Percentiles rank a stretch among this genome's conserved stretches.
These are phyloP conservation scores for Chelonus formosanus DNA, from an alignment of 2,888 invertebrate species.

Conservation along the genomic window DNA sequence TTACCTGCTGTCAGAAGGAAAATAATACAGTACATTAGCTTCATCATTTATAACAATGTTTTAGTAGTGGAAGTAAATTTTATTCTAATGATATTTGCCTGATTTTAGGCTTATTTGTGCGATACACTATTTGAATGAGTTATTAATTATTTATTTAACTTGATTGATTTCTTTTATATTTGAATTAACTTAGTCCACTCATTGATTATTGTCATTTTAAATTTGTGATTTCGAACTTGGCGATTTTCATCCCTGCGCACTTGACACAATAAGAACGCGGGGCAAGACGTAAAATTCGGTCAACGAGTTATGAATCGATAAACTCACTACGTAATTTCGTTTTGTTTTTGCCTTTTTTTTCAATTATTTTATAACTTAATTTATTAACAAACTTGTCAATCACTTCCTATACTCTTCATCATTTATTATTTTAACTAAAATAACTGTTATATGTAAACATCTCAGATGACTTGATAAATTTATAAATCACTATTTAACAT, in stretches of 20 bases:
- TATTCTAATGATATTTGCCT: background rate
- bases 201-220: background rate
- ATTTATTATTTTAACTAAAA: no score
- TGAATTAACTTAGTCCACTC: no score
- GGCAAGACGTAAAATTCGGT: conserved; percentile 26
- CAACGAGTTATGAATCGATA: conserved; percentile 28
- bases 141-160: no score
- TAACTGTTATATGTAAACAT: no score
- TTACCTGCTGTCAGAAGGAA: conserved; percentile 17
- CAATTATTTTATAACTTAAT: background rate
- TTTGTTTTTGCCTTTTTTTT: background rate
- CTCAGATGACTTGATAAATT: no score
- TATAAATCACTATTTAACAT: no score
- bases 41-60: conserved; percentile 7
- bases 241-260: conserved; percentile 30
- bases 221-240: background rate
- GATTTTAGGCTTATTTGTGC: no score
- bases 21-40: conserved; percentile 8
- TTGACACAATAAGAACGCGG: conserved; percentile 11
- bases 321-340: conserved; percentile 8
- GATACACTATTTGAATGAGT: background rate
- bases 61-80: no score
- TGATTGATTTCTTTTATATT: no score
- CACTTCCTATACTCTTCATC: no score
- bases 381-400: background rate